phyloP scores from a whole-genome alignment of 2,888 invertebrate genomes.

The Diogma glabrata region DNA sequence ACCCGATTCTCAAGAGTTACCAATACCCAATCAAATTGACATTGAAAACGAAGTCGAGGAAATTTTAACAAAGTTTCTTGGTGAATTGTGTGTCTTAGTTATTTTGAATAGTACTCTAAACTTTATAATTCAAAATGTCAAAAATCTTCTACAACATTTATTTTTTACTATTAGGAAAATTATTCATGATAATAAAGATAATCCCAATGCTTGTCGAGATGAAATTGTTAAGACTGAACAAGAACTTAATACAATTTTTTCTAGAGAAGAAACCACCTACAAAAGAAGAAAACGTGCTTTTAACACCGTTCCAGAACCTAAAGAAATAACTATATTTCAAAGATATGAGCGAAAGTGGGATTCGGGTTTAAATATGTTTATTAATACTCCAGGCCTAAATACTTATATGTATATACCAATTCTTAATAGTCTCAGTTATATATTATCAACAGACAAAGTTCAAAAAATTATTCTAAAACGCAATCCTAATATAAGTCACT shows the following conservation, averaged over 20 bases:
- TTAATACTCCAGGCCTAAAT: background rate
- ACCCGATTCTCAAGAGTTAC: no score
- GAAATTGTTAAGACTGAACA: background rate
- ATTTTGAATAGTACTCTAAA: background rate
- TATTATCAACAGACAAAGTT: constrained; percentile 3
- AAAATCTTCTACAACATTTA: no score
- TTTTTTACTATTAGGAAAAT: background rate
- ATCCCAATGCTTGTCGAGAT: background rate
- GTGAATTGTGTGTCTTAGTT: background rate
- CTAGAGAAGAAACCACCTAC: background rate
- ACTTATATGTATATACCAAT: background rate
- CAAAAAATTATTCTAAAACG: background rate
- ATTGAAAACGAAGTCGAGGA: background rate
- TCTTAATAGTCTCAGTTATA: background rate
- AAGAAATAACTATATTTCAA: background rate
- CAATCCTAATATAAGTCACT: background rate
- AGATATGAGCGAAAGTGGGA: constrained; percentile 3
- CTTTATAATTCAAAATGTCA: no score
- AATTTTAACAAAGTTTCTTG: background rate
- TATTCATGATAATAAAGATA: background rate
- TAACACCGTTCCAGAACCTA: background rate
- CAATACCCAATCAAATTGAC: no score
- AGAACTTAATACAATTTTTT: background rate
- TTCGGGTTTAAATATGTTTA: background rate
- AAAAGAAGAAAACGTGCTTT: constrained; percentile 7